phyloP scores from a whole-genome alignment of 2,888 invertebrate genomes.

The Temnothorax unifasciatus region DNA sequence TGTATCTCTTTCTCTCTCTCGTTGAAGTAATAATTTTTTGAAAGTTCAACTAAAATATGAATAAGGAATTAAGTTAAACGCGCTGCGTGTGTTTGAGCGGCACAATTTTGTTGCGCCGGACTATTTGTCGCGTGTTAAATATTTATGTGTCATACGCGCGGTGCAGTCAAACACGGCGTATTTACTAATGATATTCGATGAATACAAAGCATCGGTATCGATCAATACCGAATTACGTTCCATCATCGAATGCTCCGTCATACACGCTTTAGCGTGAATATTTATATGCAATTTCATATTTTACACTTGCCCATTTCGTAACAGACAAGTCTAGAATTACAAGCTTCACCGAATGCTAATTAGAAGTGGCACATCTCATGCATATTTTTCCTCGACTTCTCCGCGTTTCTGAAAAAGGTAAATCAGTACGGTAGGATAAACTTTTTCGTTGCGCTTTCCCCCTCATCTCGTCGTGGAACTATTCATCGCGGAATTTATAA shows the following conservation, averaged over 20 bases:
- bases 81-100: neutral
- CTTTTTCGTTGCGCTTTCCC: neutral
- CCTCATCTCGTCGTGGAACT: neutral
- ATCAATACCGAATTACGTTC: constrained; percentile 39
- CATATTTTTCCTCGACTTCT: constrained; percentile 1
- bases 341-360: constrained; percentile 1
- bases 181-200: constrained; percentile 48
- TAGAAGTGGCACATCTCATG: constrained; percentile 15
- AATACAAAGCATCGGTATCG: constrained; percentile 37
- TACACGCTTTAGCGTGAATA: constrained; percentile 19
- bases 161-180: constrained; percentile 29
- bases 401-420: neutral
- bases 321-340: constrained; percentile 2
- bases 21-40: neutral
- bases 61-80: constrained; percentile 16
- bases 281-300: constrained; percentile 21
- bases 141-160: constrained; percentile 11
- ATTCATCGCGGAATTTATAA: constrained; percentile 27
- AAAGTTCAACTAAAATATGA: constrained; percentile 13
- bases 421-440: neutral
- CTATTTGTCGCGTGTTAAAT: constrained; percentile 40
- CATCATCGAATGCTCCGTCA: neutral
- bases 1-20: too few relatives aligned
- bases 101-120: constrained; percentile 1
- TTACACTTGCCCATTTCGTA: constrained; percentile 21